These are phyloP conservation scores for Cryptoprocta ferox DNA, from an alignment of 2,797 vertebrate species.

Conservation along the genomic window DNA sequence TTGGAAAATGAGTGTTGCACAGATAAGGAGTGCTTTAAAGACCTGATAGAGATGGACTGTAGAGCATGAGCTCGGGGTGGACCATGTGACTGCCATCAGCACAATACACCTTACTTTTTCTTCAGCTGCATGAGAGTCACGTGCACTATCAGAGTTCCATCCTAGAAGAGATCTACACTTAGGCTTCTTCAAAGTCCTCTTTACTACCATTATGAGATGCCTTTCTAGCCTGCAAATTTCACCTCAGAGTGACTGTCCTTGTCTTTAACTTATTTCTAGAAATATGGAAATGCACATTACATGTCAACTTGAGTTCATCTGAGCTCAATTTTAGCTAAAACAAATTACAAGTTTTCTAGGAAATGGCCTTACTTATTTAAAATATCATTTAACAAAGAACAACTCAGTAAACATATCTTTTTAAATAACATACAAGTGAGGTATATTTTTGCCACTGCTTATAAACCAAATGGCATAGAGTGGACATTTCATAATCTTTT, in stretches of 20 bases:
- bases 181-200: background rate
- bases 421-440: background rate
- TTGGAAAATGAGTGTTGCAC: background rate
- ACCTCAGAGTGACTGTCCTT: background rate
- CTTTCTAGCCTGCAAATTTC: background rate
- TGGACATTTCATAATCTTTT: constrained; percentile 14
- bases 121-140: background rate
- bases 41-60: fast-evolving
- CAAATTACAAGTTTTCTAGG: background rate
- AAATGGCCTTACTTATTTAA: background rate
- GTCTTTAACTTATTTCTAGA: background rate
- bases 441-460: background rate
- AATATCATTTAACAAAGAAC: background rate
- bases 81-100: background rate
- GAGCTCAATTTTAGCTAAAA: constrained; percentile 4
- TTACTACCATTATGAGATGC: background rate
- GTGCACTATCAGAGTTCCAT: background rate
- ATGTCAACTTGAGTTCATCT: background rate
- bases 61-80: background rate
- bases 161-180: background rate
- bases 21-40: background rate
- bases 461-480: background rate
- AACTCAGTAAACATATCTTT: background rate
- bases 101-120: background rate
- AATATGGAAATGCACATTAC: background rate